Percentiles rank a stretch among this genome's conserved stretches.
These are phyloP conservation scores for Zaprionus vittiger DNA, from an alignment of 1,140 invertebrate genomes.

Conservation along the genomic window DNA sequence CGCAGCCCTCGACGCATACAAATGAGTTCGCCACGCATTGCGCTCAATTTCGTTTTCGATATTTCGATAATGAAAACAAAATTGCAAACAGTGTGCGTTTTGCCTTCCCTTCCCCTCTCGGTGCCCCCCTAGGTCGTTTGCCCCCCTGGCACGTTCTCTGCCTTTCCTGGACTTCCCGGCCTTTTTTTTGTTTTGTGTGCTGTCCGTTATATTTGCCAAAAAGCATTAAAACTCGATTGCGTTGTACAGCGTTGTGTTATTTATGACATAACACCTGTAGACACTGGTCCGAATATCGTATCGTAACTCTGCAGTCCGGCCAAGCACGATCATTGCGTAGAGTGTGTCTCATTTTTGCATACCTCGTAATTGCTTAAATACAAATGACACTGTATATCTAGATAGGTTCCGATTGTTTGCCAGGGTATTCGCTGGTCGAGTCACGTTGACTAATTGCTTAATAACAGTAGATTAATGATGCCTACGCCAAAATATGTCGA, in stretches of 20 bases:
- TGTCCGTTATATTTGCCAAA: constrained; percentile 66
- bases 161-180: constrained; percentile 71
- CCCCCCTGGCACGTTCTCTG: constrained; percentile 44
- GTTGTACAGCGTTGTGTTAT: constrained; percentile 57
- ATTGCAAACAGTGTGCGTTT: constrained; percentile 44
- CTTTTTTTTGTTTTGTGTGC: constrained; percentile 26
- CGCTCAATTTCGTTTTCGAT: constrained; percentile 68
- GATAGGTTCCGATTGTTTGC: not conserved
- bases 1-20: constrained; percentile 53
- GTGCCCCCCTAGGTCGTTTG: not conserved
- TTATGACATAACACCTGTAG: constrained; percentile 68
- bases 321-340: not conserved
- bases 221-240: constrained; percentile 55
- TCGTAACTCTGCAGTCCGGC: not conserved
- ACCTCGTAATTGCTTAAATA: not conserved
- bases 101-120: not conserved
- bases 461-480: not conserved
- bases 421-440: not conserved
- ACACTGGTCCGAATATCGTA: constrained; percentile 15
- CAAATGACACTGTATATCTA: not conserved
- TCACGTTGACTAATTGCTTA: not conserved
- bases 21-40: constrained; percentile 58
- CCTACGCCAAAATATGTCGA: not conserved
- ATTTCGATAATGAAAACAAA: constrained; percentile 72
- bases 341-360: not conserved